Conservation (phyloP, 2,113 vertebrate genomes). For the Phodopus roborovskii region DNA sequence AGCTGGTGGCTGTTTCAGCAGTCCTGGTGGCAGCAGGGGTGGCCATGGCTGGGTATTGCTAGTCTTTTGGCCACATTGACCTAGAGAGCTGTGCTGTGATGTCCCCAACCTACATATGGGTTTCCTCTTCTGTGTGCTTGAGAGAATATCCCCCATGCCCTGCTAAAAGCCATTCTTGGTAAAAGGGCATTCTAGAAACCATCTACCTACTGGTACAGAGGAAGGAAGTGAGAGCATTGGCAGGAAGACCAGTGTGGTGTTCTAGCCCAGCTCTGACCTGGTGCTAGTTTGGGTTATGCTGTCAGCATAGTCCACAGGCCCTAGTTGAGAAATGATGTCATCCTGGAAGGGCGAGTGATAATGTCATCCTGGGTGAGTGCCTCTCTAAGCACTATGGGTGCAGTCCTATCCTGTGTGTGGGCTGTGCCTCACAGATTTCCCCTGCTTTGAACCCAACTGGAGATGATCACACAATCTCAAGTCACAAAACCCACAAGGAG, state of each 20-base stretch:
- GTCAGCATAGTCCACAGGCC: background rate
- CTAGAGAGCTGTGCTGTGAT: background rate
- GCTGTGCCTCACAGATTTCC: background rate
- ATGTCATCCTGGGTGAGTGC: too few relatives aligned
- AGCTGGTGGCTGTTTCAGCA: fast-evolving
- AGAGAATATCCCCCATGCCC: background rate
- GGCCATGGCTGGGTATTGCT: background rate
- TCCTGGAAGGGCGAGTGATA: too few relatives aligned
- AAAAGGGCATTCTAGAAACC: background rate
- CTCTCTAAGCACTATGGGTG: fast-evolving
- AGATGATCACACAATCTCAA: too few relatives aligned
- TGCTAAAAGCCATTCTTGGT: background rate
- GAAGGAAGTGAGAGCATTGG: too few relatives aligned
- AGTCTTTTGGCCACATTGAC: background rate
- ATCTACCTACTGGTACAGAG: background rate
- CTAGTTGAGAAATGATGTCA: background rate
- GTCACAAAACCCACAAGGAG: background rate
- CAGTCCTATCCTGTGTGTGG: background rate
- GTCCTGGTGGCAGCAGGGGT: background rate
- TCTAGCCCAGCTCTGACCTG: background rate
- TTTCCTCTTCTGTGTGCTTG: background rate
- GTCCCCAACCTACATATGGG: background rate
- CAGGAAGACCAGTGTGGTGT: background rate
- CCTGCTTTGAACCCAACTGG: background rate
- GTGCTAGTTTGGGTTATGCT: background rate